A percentile compares a stretch with the other conserved stretches of the same genome.
phyloP scores from a whole-genome alignment of 2,888 invertebrate species.

The Macrosiphum euphorbiae region DNA sequence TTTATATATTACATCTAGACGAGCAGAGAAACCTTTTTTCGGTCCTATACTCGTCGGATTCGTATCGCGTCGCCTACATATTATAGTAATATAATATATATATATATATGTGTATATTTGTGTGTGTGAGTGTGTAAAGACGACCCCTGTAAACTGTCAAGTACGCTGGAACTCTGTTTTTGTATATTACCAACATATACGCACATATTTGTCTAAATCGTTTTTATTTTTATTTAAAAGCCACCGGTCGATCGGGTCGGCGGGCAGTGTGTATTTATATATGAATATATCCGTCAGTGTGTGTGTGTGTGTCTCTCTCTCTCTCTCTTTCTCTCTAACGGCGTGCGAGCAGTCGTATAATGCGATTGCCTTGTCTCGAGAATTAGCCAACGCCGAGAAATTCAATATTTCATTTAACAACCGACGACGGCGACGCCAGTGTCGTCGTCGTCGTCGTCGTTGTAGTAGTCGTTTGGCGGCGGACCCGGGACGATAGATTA shows the following conservation, averaged over 20 bases:
- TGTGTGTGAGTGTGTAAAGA: background rate
- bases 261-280: background rate
- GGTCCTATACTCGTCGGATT: conserved; percentile 15
- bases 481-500: conserved; percentile 52
- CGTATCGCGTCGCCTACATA: conserved; percentile 36
- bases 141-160: conserved; percentile 46
- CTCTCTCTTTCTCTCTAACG: background rate
- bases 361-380: conserved; percentile 59
- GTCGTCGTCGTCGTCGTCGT: background rate
- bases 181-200: background rate
- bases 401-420: conserved; percentile 64
- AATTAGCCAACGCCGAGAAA: conserved; percentile 58
- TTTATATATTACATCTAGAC: background rate
- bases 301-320: background rate
- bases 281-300: background rate
- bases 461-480: conserved; percentile 22
- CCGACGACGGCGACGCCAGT: conserved; percentile 26
- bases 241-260: conserved; percentile 34
- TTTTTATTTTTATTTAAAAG: conserved; percentile 27
- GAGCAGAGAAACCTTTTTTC: background rate
- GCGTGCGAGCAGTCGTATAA: conserved; percentile 17
- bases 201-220: conserved; percentile 54
- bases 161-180: conserved; percentile 11
- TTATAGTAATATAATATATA: conserved; percentile 7
- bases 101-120: background rate